phyloP scores from a whole-genome alignment of 2,888 invertebrate species.

The Aporophyla lueneburgensis region DNA sequence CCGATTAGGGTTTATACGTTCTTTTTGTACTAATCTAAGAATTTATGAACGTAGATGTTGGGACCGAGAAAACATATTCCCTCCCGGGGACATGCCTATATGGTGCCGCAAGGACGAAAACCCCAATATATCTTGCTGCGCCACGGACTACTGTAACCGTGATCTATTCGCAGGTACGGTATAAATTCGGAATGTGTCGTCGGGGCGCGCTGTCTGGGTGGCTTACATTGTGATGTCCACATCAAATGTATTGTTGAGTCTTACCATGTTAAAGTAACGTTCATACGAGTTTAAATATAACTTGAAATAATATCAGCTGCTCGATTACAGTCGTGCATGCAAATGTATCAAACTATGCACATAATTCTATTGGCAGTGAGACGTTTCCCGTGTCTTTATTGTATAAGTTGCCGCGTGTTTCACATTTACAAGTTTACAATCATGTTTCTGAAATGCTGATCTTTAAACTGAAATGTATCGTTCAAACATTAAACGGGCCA shows the following conservation, averaged over 20 bases:
- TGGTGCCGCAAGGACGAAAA: conserved; percentile 90
- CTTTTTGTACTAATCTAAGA: conserved; percentile 75
- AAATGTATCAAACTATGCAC: conserved; percentile 65
- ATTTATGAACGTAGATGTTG: conserved; percentile 91
- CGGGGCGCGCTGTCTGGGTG: conserved; percentile 77
- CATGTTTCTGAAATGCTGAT: conserved; percentile 29
- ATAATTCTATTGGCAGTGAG: conserved; percentile 51
- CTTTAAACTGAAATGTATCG: conserved; percentile 28
- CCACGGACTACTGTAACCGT: conserved; percentile 93
- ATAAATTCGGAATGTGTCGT: conserved; percentile 80
- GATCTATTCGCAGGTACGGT: conserved; percentile 84
- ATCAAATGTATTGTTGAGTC: conserved; percentile 75
- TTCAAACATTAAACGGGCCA: conserved; percentile 48
- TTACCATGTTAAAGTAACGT: conserved; percentile 59
- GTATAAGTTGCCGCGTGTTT: conserved; percentile 44
- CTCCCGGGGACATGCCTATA: conserved; percentile 91
- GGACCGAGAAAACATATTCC: conserved; percentile 90
- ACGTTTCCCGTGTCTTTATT: conserved; percentile 44
- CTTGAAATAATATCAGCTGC: conserved; percentile 45
- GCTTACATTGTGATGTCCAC: conserved; percentile 87
- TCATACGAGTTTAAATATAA: conserved; percentile 66
- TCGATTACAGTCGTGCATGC: conserved; percentile 72
- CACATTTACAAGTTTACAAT: conserved; percentile 45
- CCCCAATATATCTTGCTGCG: conserved; percentile 91
- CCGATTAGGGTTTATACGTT: conserved; percentile 72